Percentiles rank a stretch among this genome's conserved stretches.
Evolutionary conservation across 2,113 vertebrate species (phyloP).

Genomic region (Oncorhynchus masou): DNA sequence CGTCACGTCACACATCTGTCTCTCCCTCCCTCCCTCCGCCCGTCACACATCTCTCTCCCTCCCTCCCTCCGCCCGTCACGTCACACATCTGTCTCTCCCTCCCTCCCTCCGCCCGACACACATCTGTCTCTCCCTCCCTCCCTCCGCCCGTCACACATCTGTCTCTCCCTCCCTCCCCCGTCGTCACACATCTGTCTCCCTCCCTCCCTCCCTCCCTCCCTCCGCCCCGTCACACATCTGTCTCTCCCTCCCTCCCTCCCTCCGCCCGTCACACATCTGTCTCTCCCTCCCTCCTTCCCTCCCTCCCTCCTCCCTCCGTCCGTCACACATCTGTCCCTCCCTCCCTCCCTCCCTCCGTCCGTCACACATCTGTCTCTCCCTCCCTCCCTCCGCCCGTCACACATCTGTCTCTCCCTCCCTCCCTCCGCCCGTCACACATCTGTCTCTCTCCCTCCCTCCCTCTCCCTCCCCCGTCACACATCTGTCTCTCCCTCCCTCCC

Average conservation of each 20-base stretch:
- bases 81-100: constrained; percentile 7
- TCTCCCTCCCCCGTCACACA: constrained; percentile 22
- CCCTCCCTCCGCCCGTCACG: too few species aligned
- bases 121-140: constrained; percentile 8
- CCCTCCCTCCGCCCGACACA: too few species aligned
- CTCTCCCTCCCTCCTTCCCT: constrained; percentile 11
- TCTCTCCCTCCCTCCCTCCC: constrained; percentile 10
- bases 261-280: constrained; percentile 14
- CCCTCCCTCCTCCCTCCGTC: too few species aligned
- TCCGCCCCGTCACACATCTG: constrained; percentile 15
- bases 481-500: constrained; percentile 8
- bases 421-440: constrained; percentile 19
- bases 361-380: constrained; percentile 12
- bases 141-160: constrained; percentile 18
- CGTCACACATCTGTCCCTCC: constrained; percentile 10
- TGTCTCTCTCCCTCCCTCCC: constrained; percentile 6
- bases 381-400: too few species aligned
- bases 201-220: too few species aligned
- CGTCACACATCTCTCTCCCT: constrained; percentile 12
- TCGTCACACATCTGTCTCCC: constrained; percentile 11
- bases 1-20: constrained; percentile 12
- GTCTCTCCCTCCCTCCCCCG: constrained; percentile 6
- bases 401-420: constrained; percentile 6
- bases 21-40: too few species aligned
- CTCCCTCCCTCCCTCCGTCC: too few species aligned